phyloP scores from a whole-genome alignment of 2,888 invertebrate species.

The Antheraea yamamai region DNA sequence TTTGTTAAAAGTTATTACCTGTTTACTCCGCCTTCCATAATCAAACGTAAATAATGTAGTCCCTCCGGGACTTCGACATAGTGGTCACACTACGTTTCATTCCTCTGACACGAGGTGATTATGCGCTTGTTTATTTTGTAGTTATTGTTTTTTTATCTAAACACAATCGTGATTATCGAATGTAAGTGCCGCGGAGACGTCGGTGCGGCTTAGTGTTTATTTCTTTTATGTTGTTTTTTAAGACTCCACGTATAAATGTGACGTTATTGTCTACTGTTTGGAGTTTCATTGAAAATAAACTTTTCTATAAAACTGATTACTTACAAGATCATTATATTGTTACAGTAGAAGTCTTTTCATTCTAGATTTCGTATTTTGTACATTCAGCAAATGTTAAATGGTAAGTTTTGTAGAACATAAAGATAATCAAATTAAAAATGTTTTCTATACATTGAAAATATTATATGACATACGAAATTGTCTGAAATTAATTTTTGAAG shows the following conservation, averaged over 20 bases:
- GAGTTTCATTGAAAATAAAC: conserved; percentile 5
- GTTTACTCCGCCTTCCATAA: not conserved
- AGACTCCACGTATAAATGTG: conserved; percentile 47
- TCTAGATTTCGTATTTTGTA: not conserved
- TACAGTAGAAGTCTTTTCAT: not conserved
- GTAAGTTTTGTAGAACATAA: too few species aligned
- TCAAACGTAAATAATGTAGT: not conserved
- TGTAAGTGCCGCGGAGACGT: conserved; percentile 54
- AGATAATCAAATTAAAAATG: too few species aligned
- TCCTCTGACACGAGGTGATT: conserved; percentile 74
- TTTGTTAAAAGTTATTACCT: not conserved
- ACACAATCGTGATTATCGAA: conserved; percentile 78
- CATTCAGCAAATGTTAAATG: not conserved
- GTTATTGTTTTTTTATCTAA: conserved; percentile 77
- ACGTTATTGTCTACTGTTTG: conserved; percentile 30
- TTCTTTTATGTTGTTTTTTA: conserved; percentile 8
- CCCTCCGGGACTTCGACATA: conserved; percentile 4
- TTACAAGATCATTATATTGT: not conserved
- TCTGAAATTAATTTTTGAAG: too few species aligned
- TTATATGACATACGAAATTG: too few species aligned
- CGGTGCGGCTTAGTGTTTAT: conserved; percentile 41
- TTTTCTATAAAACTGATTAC: not conserved
- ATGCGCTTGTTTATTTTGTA: conserved; percentile 77
- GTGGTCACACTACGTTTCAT: conserved; percentile 41
- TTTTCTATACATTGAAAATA: too few species aligned